These are phyloP conservation scores for Falco rusticolus DNA, from an alignment of 2,797 vertebrate genomes.

Conservation along the genomic window DNA sequence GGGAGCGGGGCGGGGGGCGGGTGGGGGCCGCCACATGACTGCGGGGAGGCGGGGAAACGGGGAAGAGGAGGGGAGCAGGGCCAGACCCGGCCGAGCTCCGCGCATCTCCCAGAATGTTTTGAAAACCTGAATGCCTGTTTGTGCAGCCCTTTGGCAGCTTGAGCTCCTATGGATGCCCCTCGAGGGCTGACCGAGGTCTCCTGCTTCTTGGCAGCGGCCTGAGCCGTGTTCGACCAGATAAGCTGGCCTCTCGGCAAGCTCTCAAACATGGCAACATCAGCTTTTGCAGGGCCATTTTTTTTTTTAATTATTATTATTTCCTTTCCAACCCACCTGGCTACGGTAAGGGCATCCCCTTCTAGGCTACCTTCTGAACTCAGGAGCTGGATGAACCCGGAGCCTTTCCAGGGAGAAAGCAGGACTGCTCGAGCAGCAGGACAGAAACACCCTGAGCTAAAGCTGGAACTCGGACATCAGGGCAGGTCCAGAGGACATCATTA, in stretches of 20 bases:
- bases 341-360: background rate
- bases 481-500: background rate
- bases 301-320: background rate
- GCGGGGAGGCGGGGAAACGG: conserved; percentile 35
- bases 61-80: background rate
- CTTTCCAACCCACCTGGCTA: background rate
- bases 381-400: background rate
- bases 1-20: background rate
- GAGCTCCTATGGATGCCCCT: conserved; percentile 5
- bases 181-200: background rate
- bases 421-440: background rate
- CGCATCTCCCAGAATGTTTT: background rate
- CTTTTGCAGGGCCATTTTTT: too few species aligned
- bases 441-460: background rate
- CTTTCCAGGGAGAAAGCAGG: background rate
- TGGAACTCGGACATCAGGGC: background rate
- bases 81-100: background rate
- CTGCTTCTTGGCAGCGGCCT: conserved; percentile 15
- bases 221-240: background rate
- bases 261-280: background rate
- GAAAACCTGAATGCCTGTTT: conserved; percentile 12
- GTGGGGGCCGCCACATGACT: conserved; percentile 30
- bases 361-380: background rate
- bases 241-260: background rate
- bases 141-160: background rate